Conservation (phyloP, 2,797 vertebrate species). For the Falco columbarius region DNA sequence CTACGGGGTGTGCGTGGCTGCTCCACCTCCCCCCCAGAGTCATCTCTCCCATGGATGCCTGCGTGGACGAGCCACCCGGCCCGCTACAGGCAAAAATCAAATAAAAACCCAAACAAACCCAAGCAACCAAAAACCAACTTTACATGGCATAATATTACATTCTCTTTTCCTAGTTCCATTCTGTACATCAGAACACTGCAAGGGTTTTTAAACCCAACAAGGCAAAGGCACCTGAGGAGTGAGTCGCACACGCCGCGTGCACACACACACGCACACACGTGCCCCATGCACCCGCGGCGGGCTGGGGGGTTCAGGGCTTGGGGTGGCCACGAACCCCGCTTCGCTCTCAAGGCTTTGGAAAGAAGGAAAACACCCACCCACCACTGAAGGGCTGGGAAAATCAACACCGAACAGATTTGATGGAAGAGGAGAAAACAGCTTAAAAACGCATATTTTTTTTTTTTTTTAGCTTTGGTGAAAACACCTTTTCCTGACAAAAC, state of each 20-base stretch:
- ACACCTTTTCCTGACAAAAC: neutral
- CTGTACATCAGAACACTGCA: conserved; percentile 46
- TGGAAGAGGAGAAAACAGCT: neutral
- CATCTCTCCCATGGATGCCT: accelerated
- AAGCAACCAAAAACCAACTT: neutral
- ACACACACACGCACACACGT: accelerated
- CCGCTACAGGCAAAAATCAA: neutral
- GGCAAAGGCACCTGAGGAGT: conserved; percentile 70
- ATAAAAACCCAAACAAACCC: neutral
- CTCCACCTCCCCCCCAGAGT: neutral
- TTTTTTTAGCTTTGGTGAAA: conserved; percentile 6
- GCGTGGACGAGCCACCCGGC: accelerated
- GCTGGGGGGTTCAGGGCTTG: neutral
- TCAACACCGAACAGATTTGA: neutral
- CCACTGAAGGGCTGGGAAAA: neutral
- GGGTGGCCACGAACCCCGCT: neutral
- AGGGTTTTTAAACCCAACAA: conserved; percentile 12
- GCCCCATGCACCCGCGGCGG: neutral
- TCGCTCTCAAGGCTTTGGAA: neutral
- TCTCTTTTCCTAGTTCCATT: conserved; percentile 12
- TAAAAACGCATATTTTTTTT: neutral
- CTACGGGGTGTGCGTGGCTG: neutral
- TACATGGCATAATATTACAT: conserved; percentile 17
- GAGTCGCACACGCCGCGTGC: neutral
- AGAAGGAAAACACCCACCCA: neutral